Conservation (phyloP, 2,888 invertebrate species). For the Mellilla xanthometata region DNA sequence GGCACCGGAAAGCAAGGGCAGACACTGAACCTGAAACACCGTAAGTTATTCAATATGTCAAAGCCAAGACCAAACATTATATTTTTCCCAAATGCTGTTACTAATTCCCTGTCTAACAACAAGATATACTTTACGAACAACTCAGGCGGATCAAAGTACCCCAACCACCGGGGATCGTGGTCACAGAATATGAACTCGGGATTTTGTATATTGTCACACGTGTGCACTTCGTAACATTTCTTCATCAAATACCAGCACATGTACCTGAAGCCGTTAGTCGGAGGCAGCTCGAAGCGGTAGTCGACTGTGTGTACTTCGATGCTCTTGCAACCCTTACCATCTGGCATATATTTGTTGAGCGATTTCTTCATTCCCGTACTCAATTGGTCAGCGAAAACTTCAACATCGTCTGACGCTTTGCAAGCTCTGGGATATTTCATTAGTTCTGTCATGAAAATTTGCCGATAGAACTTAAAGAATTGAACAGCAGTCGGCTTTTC, state of each 20-base stretch:
- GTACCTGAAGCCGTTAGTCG: not conserved
- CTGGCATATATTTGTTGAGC: not conserved
- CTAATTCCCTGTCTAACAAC: too few relatives aligned
- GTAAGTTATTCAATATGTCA: not conserved
- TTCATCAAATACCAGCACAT: conserved; percentile 3
- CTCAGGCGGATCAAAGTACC: not conserved
- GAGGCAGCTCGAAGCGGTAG: conserved; percentile 8
- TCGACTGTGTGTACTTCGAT: conserved; percentile 3
- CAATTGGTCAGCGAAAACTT: too few relatives aligned
- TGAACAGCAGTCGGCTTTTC: conserved; percentile 1
- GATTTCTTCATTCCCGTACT: too few relatives aligned
- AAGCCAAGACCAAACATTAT: not conserved
- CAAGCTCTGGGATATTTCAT: not conserved
- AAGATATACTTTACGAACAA: too few relatives aligned
- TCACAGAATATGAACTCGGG: not conserved
- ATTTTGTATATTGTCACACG: not conserved
- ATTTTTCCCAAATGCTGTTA: conserved; percentile 4
- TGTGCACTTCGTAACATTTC: not conserved
- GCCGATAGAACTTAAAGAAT: conserved; percentile 1
- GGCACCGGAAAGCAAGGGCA: conserved; percentile 8
- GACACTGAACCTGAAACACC: too few relatives aligned
- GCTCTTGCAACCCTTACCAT: not conserved
- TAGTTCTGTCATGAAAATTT: not conserved
- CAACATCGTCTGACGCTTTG: not conserved
- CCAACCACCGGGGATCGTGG: not conserved